Evolutionary conservation across 2,113 vertebrate species (phyloP).

Genomic region (Burhinus oedicnemus): DNA sequence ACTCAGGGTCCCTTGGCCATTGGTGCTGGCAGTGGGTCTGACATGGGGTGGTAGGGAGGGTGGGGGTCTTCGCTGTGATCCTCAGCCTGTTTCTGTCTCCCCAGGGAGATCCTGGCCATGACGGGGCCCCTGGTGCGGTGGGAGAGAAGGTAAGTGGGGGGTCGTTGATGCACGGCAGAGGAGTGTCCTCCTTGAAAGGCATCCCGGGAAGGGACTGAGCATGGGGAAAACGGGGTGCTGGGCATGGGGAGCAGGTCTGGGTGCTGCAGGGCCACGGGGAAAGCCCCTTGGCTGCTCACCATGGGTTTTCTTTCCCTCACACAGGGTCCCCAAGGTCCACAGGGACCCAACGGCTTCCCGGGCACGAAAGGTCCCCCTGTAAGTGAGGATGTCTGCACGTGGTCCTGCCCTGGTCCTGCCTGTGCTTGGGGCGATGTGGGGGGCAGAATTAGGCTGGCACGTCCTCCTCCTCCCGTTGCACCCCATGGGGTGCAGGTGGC

Average conservation of each 20-base stretch:
- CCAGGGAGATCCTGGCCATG: slow-evolving; percentile 88
- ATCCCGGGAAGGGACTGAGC: neutral
- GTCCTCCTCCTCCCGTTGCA: neutral
- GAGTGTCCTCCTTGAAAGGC: neutral
- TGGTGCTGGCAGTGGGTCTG: neutral
- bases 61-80: neutral
- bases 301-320: neutral
- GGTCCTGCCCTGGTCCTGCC: neutral
- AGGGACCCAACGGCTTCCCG: slow-evolving; percentile 84
- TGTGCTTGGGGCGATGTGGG: neutral
- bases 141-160: slow-evolving; percentile 83
- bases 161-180: neutral
- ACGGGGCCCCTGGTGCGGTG: slow-evolving; percentile 79
- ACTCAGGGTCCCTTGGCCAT: neutral
- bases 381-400: slow-evolving; percentile 38
- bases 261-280: rapidly evolving
- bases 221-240: rapidly evolving
- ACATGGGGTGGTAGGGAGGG: neutral
- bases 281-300: neutral
- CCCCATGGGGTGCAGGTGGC: neutral
- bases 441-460: neutral
- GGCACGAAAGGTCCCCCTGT: slow-evolving; percentile 88
- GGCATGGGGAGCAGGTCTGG: neutral
- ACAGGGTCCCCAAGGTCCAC: slow-evolving; percentile 87
- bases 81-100: neutral